Conservation (phyloP, 1,140 invertebrate genomes). For the Eubasilissa regina region DNA sequence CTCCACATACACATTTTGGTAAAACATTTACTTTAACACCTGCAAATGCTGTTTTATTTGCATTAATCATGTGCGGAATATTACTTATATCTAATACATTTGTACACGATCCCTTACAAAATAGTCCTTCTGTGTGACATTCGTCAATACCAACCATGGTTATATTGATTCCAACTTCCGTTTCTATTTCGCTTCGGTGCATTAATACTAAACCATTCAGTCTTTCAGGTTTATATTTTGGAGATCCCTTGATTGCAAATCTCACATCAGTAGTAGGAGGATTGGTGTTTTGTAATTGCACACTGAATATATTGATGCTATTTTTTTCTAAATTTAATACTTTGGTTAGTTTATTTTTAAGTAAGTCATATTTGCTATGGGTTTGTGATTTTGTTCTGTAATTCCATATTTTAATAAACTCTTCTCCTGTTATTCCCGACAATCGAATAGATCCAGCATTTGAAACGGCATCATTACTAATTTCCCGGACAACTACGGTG, state of each 20-base stretch:
- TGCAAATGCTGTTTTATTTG: slow-evolving; percentile 80
- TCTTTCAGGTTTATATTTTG: slow-evolving; percentile 78
- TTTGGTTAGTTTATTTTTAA: slow-evolving; percentile 73
- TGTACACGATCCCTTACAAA: slow-evolving; percentile 78
- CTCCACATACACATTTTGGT: slow-evolving; percentile 74
- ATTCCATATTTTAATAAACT: slow-evolving; percentile 78
- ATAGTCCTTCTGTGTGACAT: slow-evolving; percentile 76
- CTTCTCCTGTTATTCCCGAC: slow-evolving; percentile 77
- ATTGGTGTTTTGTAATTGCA: slow-evolving; percentile 72
- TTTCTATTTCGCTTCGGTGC: slow-evolving; percentile 77
- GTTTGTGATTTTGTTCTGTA: slow-evolving; percentile 63
- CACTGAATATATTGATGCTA: slow-evolving; percentile 81
- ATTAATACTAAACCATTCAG: slow-evolving; percentile 78
- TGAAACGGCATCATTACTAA: slow-evolving; percentile 78
- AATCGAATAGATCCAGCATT: slow-evolving; percentile 80
- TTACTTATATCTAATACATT: slow-evolving; percentile 76
- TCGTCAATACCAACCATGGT: slow-evolving; percentile 82
- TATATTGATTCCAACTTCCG: slow-evolving; percentile 77
- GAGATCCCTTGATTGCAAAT: slow-evolving; percentile 79
- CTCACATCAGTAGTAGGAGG: slow-evolving; percentile 78
- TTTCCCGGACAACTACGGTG: slow-evolving; percentile 76
- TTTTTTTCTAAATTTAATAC: slow-evolving; percentile 72
- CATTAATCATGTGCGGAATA: slow-evolving; percentile 81
- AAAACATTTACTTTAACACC: slow-evolving; percentile 76
- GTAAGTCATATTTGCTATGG: slow-evolving; percentile 71